Conservation (phyloP, 2,888 invertebrate genomes). For the Protodeltote pygarga region DNA sequence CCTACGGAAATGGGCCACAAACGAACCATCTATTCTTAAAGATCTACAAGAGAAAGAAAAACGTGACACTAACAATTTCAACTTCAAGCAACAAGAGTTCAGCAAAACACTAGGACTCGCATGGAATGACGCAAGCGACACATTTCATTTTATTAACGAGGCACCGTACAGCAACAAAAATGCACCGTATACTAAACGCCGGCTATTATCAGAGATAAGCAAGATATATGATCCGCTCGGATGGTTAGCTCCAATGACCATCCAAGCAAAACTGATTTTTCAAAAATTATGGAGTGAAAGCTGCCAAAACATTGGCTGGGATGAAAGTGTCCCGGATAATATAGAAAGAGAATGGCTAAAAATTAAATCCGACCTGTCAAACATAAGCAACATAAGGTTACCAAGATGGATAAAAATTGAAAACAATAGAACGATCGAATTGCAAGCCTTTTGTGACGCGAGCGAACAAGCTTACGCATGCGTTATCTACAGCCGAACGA, state of each 20-base stretch:
- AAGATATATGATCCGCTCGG: slow-evolving; percentile 23
- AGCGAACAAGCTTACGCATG: slow-evolving; percentile 3
- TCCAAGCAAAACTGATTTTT: slow-evolving; percentile 14
- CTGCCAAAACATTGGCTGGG: slow-evolving; percentile 3
- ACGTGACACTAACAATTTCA: background rate
- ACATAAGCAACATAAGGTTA: background rate
- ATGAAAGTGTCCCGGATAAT: background rate
- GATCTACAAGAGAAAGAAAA: background rate
- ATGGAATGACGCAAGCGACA: slow-evolving; percentile 5
- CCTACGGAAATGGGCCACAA: slow-evolving; percentile 16
- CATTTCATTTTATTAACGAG: background rate
- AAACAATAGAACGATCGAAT: background rate
- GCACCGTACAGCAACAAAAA: too few species aligned
- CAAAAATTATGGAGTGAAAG: slow-evolving; percentile 14
- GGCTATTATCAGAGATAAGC: slow-evolving; percentile 9
- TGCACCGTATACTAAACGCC: slow-evolving; percentile 2
- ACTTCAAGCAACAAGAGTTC: too few species aligned
- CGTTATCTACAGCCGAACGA: slow-evolving; percentile 2
- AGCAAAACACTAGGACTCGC: slow-evolving; percentile 5
- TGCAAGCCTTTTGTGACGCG: slow-evolving; percentile 9
- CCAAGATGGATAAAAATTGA: slow-evolving; percentile 5
- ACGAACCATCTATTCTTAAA: slow-evolving; percentile 1
- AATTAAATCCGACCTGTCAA: background rate
- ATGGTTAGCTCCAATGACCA: slow-evolving; percentile 15
- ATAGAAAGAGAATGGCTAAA: slow-evolving; percentile 2